phyloP scores from a whole-genome alignment of 2,797 vertebrate genomes.

The Kryptopterus vitreolus region DNA sequence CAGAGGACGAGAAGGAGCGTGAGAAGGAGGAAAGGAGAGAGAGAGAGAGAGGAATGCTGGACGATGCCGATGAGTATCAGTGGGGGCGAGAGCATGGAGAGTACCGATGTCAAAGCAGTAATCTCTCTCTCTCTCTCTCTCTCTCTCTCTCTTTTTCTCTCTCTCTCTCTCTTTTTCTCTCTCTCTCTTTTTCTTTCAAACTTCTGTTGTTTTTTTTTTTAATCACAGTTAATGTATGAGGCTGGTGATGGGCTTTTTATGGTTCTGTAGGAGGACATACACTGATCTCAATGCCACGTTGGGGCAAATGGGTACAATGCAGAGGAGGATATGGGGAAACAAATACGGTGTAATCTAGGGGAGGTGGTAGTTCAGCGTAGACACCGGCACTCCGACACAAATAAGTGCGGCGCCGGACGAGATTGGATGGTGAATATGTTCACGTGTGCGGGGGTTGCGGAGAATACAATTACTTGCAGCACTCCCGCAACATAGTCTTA shows the following conservation, averaged over 20 bases:
- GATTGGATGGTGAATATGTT: too few relatives aligned
- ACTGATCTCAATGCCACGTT: constrained; percentile 31
- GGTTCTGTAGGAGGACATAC: constrained; percentile 1
- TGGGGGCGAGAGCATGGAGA: constrained; percentile 29
- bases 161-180: constrained; percentile 58
- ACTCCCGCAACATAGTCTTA: too few relatives aligned
- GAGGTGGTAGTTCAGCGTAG: too few relatives aligned
- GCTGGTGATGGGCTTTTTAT: constrained; percentile 8
- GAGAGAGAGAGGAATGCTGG: too few relatives aligned
- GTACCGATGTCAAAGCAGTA: constrained; percentile 49
- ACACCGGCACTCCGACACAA: too few relatives aligned
- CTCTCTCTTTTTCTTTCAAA: constrained; percentile 22
- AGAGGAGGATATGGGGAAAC: constrained; percentile 7
- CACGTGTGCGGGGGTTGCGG: too few relatives aligned
- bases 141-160: constrained; percentile 58
- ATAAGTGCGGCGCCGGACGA: too few relatives aligned
- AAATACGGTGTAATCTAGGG: not conserved
- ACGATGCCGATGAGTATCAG: constrained; percentile 48
- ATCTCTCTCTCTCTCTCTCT: constrained; percentile 59
- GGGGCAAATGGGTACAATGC: constrained; percentile 11
- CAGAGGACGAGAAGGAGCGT: constrained; percentile 50
- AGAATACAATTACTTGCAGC: too few relatives aligned
- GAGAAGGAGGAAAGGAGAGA: constrained; percentile 22
- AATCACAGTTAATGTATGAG: constrained; percentile 18
- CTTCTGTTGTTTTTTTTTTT: too few relatives aligned